Evolutionary conservation across 2,888 invertebrate species (phyloP), one percentile per base, ranked within the genome.

Genomic region (Leptarthrus brevirostris): DNA sequence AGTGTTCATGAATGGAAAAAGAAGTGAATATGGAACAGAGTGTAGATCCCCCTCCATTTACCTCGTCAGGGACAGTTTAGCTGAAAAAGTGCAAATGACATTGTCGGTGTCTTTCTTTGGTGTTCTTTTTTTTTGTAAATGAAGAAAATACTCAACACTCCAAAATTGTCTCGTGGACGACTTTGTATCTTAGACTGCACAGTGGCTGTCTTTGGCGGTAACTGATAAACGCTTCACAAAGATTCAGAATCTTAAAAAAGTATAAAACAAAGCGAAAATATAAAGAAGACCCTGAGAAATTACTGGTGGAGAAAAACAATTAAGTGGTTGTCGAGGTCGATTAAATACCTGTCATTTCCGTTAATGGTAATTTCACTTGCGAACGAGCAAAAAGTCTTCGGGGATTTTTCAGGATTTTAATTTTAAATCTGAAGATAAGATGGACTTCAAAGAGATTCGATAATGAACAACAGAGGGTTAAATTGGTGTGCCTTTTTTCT

Each of bases 241-340:
- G 10, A 64, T 44, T 20, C n/a, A n/a, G 3, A 40, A 40, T 40
- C 40, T 6, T 12, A 40, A 47, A 18, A 20, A 22, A 52, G 14
- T 69, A 69, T 52, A 69, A 69, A 49, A 69, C 49, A 49, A 69
- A 47, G 14, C 2, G 24, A 26, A 18, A 44, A 66, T 8, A 47
- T 14, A 44, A 47, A 12, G 16, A 47, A 16, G 16, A 47, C 14
- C 47, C n/a, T 47, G 47, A 14, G 52, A 69, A 69, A 34, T 14
- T 52, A 6, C 34, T 52, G 52, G 52, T 34, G 52, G 22, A 52
- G 69, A 26, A 34, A 30, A 24, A 69, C 69, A 69, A 69, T 69
- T 69, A 69, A 69, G 69, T 34, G 52, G 69, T 30, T 52, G 69
- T 69, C 69, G 52, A 69, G 69, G 69, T 69, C 69, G 69, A 69